Base-by-base conservation (phyloP, 1,140 invertebrate genomes). In the Nebria ingens region DNA sequence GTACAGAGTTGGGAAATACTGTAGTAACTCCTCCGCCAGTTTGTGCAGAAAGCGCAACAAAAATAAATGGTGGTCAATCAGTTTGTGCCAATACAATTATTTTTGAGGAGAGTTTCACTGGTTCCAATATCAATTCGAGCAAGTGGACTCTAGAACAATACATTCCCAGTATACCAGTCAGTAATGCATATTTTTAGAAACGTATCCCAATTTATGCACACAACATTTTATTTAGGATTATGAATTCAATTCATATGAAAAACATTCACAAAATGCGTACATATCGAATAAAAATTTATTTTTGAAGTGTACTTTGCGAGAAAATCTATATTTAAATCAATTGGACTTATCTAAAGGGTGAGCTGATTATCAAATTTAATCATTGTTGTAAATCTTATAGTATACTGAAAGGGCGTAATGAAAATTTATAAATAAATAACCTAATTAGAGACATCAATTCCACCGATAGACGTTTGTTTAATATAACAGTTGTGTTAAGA, bases 191-290 rank as follows among this genome's bases (percentile, higher is more conserved):
- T n/a, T 3, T 3, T 21, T 2, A 51, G 21, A 13, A 55, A 2
- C 9, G 23, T 51, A 13, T 15, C 11, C 19, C 17, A 17, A n/a
- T 56, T 50, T 21, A 6, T n/a, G 19, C 4, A n/a, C n/a, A n/a
- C n/a, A n/a, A n/a, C n/a, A n/a, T n/a, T n/a, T n/a, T n/a, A n/a
- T 63, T 53, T 50, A 65, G 63, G 62, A 65, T 51, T 59, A 57
- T 21, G 58, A 62, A 45, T 63, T 63, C 42, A 58, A 56, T 34
- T 61, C 59, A 0, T 65, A 61, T 34, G 23, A 50, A 49, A 19
- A 20, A 13, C 2, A 13, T 21, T 20, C 38, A 9, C 3, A 22
- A 53, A 53, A 52, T 53, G 21, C 21, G 13, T 51, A 4, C 52
- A 21, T 45, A 25, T n/a, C 50, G 34, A 38, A 56, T 56, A 15